These are phyloP conservation scores for Drosophila willistoni DNA, from an alignment of 1,140 invertebrate species.

Conservation along the genomic window DNA sequence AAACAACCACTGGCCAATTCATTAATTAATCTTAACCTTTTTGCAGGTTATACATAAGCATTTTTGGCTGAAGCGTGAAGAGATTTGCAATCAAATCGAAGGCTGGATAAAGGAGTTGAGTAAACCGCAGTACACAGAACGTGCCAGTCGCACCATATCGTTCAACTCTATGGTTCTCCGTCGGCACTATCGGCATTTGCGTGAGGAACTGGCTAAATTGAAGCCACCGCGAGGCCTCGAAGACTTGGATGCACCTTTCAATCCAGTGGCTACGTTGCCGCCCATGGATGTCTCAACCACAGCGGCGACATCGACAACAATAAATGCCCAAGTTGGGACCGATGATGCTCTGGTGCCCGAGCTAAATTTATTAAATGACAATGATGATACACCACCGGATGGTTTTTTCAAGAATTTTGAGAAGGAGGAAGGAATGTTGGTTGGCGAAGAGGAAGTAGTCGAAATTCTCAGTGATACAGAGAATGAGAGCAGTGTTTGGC, in stretches of 20 bases:
- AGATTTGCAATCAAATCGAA: conserved; percentile 94
- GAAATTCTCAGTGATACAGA: conserved; percentile 73
- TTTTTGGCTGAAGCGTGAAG: conserved; percentile 97
- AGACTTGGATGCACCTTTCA: conserved; percentile 87
- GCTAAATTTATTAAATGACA: conserved; percentile 50
- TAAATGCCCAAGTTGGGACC: conserved; percentile 57
- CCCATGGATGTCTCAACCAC: conserved; percentile 68
- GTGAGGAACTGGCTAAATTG: conserved; percentile 91
- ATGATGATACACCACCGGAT: conserved; percentile 40
- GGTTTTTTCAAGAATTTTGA: conserved; percentile 48
- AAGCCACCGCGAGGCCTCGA: conserved; percentile 89
- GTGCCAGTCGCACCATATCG: conserved; percentile 88
- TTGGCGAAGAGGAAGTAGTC: conserved; percentile 56
- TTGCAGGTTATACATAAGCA: conserved; percentile 94
- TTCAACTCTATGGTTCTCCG: conserved; percentile 89
- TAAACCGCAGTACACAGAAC: conserved; percentile 90
- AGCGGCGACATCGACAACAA: conserved; percentile 36
- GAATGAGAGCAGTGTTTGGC: conserved; percentile 71
- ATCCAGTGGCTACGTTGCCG: conserved; percentile 83
- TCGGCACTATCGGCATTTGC: conserved; percentile 90
- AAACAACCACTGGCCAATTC: too few species aligned
- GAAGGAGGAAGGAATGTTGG: conserved; percentile 45
- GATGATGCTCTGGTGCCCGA: conserved; percentile 59
- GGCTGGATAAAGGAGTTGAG: conserved; percentile 94
- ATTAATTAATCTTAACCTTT: background rate